Percentiles rank a stretch among this genome's conserved stretches.
Evolutionary conservation across 1,140 invertebrate species (phyloP).

Genomic region (Bursaphelenchus mucronatus): DNA sequence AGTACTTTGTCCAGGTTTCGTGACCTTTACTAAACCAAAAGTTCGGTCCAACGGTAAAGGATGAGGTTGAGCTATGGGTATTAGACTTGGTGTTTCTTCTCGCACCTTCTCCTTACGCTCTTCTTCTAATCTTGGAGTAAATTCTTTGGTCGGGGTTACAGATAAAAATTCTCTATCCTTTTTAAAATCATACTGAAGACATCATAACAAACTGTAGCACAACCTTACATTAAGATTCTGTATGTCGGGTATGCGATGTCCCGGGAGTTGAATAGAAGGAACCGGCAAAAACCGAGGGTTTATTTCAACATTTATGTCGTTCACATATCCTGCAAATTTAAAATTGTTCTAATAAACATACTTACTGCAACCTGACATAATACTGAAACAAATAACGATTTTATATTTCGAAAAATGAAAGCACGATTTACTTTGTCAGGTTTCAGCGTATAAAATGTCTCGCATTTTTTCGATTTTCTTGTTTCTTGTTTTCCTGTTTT

Average conservation of each 20-base stretch:
- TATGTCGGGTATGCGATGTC: not conserved
- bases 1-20: conserved; percentile 13
- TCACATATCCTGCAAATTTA: conserved; percentile 19
- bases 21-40: not conserved
- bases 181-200: conserved; percentile 23
- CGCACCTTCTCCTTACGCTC: conserved; percentile 1
- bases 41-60: not conserved
- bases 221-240: conserved; percentile 1
- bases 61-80: conserved; percentile 15
- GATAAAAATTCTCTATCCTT: conserved; percentile 17
- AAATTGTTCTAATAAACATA: not conserved
- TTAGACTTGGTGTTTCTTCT: conserved; percentile 22
- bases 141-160: not conserved
- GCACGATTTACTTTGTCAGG: too few species aligned
- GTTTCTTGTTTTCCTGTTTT: conserved; percentile 19
- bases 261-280: not conserved
- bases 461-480: not conserved
- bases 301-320: conserved; percentile 22
- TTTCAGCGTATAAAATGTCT: not conserved
- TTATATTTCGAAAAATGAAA: too few species aligned
- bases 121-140: not conserved
- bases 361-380: too few species aligned
- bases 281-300: conserved; percentile 1
- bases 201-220: not conserved
- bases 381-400: too few species aligned